These are phyloP conservation scores for Philonicus albiceps DNA, from an alignment of 2,888 invertebrate genomes.

Conservation along the genomic window DNA sequence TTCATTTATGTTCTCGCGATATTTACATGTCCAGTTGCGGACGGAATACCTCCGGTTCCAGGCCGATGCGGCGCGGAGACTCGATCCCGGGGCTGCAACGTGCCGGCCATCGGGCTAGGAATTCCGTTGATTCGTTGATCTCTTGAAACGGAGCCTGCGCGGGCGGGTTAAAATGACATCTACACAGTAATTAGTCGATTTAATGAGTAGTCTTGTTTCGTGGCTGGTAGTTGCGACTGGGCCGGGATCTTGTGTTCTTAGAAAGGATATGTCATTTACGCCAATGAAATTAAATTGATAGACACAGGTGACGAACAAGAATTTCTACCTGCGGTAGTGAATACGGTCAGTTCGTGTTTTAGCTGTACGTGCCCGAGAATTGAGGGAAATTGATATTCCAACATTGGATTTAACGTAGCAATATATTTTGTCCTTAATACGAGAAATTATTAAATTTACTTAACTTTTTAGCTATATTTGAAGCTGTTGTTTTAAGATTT, in stretches of 20 bases:
- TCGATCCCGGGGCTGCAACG: background rate
- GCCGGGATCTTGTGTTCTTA: constrained; percentile 9
- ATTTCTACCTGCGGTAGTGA: background rate
- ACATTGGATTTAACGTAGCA: background rate
- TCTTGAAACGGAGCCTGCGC: constrained; percentile 32
- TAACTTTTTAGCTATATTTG: too few relatives aligned
- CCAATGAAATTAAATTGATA: background rate
- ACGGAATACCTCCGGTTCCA: background rate
- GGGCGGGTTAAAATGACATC: constrained; percentile 43
- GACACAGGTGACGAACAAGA: background rate
- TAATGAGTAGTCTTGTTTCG: constrained; percentile 37
- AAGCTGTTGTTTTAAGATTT: too few relatives aligned
- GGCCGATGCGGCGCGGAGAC: background rate
- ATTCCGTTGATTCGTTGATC: constrained; percentile 26
- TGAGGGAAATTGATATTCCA: background rate
- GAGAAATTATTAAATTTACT: too few relatives aligned
- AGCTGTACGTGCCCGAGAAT: background rate
- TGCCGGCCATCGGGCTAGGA: background rate
- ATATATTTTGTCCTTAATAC: background rate
- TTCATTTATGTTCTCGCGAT: constrained; percentile 20
- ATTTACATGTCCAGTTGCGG: constrained; percentile 28
- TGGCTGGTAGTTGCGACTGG: constrained; percentile 10
- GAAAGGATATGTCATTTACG: constrained; percentile 35
- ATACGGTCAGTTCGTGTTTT: background rate
- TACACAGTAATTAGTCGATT: constrained; percentile 43